A percentile compares a stretch with the other conserved stretches of the same genome.
Evolutionary conservation across 2,888 invertebrate species (phyloP).

Genomic region (Onchidella celtica): DNA sequence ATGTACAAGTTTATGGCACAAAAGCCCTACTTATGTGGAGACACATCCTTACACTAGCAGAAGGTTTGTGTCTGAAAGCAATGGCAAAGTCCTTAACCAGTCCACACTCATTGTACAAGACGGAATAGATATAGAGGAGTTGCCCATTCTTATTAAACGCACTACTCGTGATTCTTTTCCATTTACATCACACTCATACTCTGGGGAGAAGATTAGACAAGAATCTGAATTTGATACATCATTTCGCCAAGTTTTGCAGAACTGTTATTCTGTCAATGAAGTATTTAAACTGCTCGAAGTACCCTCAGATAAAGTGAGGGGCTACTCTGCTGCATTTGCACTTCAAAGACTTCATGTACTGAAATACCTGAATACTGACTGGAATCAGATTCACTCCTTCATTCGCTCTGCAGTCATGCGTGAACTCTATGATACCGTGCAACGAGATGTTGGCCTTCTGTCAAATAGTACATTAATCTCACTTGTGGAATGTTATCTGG

Average conservation of each 20-base stretch:
- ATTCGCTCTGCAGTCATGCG: slow-evolving; percentile 81
- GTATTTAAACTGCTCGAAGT: slow-evolving; percentile 81
- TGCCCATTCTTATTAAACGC: slow-evolving; percentile 85
- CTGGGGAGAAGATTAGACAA: slow-evolving; percentile 54
- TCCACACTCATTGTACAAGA: slow-evolving; percentile 85
- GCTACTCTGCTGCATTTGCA: slow-evolving; percentile 65
- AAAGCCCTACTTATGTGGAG: background rate
- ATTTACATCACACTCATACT: slow-evolving; percentile 52
- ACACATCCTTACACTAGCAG: background rate
- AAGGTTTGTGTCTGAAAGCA: background rate
- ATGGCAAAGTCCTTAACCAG: slow-evolving; percentile 74
- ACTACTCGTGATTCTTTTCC: slow-evolving; percentile 64
- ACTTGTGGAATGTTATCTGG: slow-evolving; percentile 62
- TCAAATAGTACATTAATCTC: slow-evolving; percentile 58
- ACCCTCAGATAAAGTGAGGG: slow-evolving; percentile 81
- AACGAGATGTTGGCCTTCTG: slow-evolving; percentile 56
- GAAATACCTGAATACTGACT: slow-evolving; percentile 61
- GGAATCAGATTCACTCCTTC: slow-evolving; percentile 76
- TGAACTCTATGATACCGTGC: slow-evolving; percentile 81
- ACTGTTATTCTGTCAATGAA: slow-evolving; percentile 64
- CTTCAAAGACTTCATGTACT: slow-evolving; percentile 63
- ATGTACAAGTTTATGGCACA: background rate
- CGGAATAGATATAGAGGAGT: slow-evolving; percentile 85
- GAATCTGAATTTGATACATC: slow-evolving; percentile 59
- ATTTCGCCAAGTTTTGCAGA: slow-evolving; percentile 59